These are phyloP conservation scores for Coracias cyanogaster DNA, from an alignment of 2,797 vertebrate genomes.

Conservation along the genomic window DNA sequence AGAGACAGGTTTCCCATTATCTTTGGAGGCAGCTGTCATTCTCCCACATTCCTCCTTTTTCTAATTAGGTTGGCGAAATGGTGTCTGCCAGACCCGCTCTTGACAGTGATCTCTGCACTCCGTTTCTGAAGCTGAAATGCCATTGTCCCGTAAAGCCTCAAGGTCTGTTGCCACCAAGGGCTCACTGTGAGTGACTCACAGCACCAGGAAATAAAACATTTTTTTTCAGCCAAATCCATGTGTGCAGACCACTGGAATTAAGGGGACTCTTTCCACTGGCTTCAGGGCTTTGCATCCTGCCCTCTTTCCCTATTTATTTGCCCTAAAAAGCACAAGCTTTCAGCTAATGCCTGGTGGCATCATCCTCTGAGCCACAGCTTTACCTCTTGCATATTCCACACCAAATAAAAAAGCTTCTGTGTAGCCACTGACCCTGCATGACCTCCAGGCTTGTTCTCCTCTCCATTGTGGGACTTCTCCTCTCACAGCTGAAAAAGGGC, in stretches of 20 bases:
- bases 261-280: slow-evolving; percentile 37
- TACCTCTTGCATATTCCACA: neutral
- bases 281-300: slow-evolving; percentile 23
- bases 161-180: neutral
- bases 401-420: neutral
- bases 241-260: slow-evolving; percentile 48
- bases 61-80: slow-evolving; percentile 55
- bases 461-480: neutral
- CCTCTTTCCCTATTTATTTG: neutral
- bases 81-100: slow-evolving; percentile 32
- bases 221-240: slow-evolving; percentile 40
- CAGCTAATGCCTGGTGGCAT: neutral
- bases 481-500: neutral
- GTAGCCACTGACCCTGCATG: neutral
- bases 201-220: neutral
- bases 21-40: slow-evolving; percentile 55
- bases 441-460: neutral
- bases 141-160: slow-evolving; percentile 22
- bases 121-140: slow-evolving; percentile 22
- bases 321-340: neutral
- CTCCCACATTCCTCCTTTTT: slow-evolving; percentile 24
- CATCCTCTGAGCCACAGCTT: neutral
- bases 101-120: slow-evolving; percentile 17
- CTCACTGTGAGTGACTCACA: neutral
- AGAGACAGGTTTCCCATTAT: slow-evolving; percentile 62